Base-by-base conservation (phyloP, 2,113 vertebrate species). In the Microtus oregoni region DNA sequence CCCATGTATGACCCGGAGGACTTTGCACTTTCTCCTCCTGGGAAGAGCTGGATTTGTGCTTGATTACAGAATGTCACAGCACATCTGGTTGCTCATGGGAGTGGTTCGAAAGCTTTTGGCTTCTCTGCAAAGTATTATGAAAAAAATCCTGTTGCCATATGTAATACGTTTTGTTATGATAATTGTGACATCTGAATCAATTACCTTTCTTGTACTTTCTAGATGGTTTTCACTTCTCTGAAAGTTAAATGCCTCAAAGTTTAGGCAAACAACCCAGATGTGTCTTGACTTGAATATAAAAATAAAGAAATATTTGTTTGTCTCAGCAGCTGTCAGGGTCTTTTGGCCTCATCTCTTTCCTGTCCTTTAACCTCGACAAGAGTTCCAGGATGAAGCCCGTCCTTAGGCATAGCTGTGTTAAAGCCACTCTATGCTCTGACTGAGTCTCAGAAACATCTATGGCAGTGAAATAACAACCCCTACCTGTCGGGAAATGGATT, bases 171-270 rank as follows among this genome's bases (percentile, higher is more conserved):
- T 96, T 96, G 72, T 94, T 93, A 94, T 82, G 92, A 91, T 93
- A 96, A 94, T 93, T 92, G 83, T 97, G 87, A 96, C 83, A 93
- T 96, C 92, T 81, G 87, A 96, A 96, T 78, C 90, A 96, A 89
- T 89, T 81, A 86, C 81, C 94, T 95, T 96, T 78, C 95, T 94
- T 90, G 35, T 91, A 96, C 82, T 86, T 95, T 76, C 88, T 93
- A 86, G 82, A 58, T 4, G 47, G 52, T 61, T 92, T 95, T 90
- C 19, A 9, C 82, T 89, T 91, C 67, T 96, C 92, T 86, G 93
- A 89, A 90, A 92, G 78, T 93, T 89, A 93, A 94, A 55, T 65
- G 55, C 17, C 32, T 86, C 68, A 89, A 86, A 47, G 30, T 94
- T 94, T 81, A 72, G 83, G 32, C 70, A 47, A 73, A 76, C 55